phyloP scores from a whole-genome alignment of 1,140 invertebrate species.

The Dryas iulia region DNA sequence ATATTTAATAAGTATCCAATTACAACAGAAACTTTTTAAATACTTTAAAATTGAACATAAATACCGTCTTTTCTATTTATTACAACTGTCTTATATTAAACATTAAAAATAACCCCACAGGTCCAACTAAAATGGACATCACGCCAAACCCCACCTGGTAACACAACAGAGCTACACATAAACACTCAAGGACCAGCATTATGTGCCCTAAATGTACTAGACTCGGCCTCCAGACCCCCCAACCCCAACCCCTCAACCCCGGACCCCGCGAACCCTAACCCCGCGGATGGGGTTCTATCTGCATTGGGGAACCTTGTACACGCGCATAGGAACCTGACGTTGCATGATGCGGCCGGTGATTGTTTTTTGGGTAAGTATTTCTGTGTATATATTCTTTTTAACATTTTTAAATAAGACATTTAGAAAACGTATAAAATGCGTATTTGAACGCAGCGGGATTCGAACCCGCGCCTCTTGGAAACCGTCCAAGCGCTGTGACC shows the following conservation, averaged over 20 bases:
- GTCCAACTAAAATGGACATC: conserved; percentile 51
- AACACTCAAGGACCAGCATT: conserved; percentile 58
- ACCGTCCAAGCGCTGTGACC: too few species aligned
- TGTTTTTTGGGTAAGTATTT: conserved; percentile 57
- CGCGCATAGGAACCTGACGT: conserved; percentile 55
- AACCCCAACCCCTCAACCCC: not conserved
- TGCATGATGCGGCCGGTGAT: conserved; percentile 56
- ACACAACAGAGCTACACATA: conserved; percentile 44
- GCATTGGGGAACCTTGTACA: conserved; percentile 50
- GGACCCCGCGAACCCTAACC: not conserved
- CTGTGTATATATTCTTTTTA: not conserved
- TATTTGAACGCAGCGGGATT: too few species aligned
- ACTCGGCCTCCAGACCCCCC: conserved; percentile 38
- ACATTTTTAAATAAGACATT: too few species aligned
- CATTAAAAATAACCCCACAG: conserved; percentile 34
- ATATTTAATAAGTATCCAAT: too few species aligned
- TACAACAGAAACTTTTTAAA: too few species aligned
- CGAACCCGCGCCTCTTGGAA: too few species aligned
- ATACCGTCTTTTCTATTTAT: too few species aligned
- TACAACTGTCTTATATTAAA: too few species aligned
- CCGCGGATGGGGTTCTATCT: conserved; percentile 31
- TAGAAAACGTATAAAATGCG: too few species aligned
- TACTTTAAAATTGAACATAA: too few species aligned
- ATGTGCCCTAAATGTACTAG: conserved; percentile 58
- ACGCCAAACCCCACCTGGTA: conserved; percentile 51